Evolutionary conservation across 2,113 vertebrate genomes (phyloP).

Genomic region (Paracanthobrama guichenoti): DNA sequence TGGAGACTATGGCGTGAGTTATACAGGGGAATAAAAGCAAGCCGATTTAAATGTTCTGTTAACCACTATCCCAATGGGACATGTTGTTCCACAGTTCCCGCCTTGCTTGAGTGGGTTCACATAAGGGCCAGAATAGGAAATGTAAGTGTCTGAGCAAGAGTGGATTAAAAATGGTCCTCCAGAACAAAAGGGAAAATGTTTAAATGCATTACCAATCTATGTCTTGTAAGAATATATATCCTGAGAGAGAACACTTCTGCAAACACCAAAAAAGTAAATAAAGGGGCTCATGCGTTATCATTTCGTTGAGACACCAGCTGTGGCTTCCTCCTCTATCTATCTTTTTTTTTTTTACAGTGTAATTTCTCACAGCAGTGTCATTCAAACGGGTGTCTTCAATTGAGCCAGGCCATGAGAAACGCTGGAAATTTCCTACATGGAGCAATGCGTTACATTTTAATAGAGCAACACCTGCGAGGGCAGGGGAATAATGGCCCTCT

Average conservation of each 20-base stretch:
- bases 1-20: slow-evolving; percentile 40
- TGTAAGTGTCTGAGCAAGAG: not conserved
- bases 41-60: slow-evolving; percentile 68
- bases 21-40: slow-evolving; percentile 45
- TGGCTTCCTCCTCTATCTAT: slow-evolving; percentile 3
- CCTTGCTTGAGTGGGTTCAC: slow-evolving; percentile 41
- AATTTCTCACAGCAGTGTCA: slow-evolving; percentile 39
- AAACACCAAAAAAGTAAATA: slow-evolving; percentile 45
- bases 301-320: slow-evolving; percentile 5
- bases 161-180: slow-evolving; percentile 35
- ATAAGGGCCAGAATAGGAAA: slow-evolving; percentile 35
- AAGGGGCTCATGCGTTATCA: slow-evolving; percentile 35
- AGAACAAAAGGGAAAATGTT: slow-evolving; percentile 29
- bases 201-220: slow-evolving; percentile 36
- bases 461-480: slow-evolving; percentile 77
- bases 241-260: slow-evolving; percentile 25
- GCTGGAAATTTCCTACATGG: slow-evolving; percentile 27
- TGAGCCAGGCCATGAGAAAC: slow-evolving; percentile 24
- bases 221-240: slow-evolving; percentile 26
- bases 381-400: slow-evolving; percentile 51
- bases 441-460: slow-evolving; percentile 76
- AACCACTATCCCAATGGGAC: slow-evolving; percentile 66
- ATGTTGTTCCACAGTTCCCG: slow-evolving; percentile 21
- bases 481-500: slow-evolving; percentile 79
- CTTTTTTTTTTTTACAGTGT: slow-evolving; percentile 33